phyloP scores from a whole-genome alignment of 2,888 invertebrate species.

The Xestia ashworthii region DNA sequence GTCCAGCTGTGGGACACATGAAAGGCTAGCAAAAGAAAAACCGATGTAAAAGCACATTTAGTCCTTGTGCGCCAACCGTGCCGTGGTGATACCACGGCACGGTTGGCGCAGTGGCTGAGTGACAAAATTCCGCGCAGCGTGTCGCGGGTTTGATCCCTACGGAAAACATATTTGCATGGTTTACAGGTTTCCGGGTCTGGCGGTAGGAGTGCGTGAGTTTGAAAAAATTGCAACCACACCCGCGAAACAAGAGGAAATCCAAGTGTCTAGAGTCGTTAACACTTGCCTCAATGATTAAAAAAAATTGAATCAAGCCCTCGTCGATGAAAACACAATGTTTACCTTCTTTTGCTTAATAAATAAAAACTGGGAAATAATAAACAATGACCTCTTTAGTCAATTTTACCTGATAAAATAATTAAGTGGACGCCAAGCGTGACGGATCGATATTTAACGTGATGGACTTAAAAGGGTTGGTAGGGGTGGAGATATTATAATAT shows the following conservation, averaged over 20 bases:
- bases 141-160: no score
- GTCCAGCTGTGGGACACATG: no score
- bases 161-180: background rate
- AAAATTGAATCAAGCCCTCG: constrained; percentile 8
- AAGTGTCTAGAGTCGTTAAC: no score
- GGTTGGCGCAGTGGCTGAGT: background rate
- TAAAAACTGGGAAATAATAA: constrained; percentile 24
- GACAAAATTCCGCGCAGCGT: background rate
- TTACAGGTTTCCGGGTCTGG: background rate
- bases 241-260: background rate
- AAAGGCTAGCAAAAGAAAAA: no score
- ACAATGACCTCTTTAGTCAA: constrained; percentile 51
- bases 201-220: background rate
- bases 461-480: constrained; percentile 66
- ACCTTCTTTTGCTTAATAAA: background rate
- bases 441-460: constrained; percentile 78
- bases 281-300: background rate
- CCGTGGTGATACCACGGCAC: no score
- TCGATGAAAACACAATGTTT: constrained; percentile 29
- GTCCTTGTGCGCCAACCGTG: no score
- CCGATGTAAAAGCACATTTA: no score
- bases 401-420: constrained; percentile 67
- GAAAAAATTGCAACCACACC: background rate
- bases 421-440: constrained; percentile 68
- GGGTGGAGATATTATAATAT: constrained; percentile 28